Percentiles rank a stretch among this genome's conserved stretches.
Evolutionary conservation across 2,113 vertebrate species (phyloP).

Genomic region (Centropus bengalensis): DNA sequence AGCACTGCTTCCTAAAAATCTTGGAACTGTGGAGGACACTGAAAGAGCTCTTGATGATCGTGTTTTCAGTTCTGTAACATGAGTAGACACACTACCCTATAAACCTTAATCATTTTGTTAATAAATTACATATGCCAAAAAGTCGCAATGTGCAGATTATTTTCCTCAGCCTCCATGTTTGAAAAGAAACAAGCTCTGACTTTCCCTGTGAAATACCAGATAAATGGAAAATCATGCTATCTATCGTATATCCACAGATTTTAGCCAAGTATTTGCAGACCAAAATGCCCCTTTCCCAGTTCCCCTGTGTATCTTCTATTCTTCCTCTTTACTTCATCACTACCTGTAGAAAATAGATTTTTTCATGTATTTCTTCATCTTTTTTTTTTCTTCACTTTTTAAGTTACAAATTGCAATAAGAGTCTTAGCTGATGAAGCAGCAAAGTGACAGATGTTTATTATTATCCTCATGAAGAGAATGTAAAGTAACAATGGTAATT

Average conservation of each 20-base stretch:
- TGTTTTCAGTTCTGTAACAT: background rate
- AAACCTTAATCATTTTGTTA: background rate
- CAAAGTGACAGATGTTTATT: conserved; percentile 81
- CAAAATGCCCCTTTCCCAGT: background rate
- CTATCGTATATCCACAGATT: conserved; percentile 4
- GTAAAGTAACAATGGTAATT: conserved; percentile 83
- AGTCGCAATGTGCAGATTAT: background rate
- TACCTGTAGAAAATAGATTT: conserved; percentile 23
- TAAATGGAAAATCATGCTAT: background rate
- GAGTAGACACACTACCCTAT: background rate
- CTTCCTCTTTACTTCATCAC: conserved; percentile 5
- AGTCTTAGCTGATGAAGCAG: conserved; percentile 72
- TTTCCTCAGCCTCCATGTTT: background rate
- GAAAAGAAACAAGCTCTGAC: conserved; percentile 10
- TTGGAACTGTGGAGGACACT: background rate
- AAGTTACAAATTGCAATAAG: conserved; percentile 76
- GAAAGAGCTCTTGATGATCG: background rate
- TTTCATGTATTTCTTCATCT: background rate
- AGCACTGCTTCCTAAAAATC: background rate
- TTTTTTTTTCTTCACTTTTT: conserved; percentile 58
- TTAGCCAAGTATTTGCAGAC: background rate
- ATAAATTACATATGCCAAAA: background rate
- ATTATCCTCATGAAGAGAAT: conserved; percentile 84
- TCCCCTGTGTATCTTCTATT: conserved; percentile 19
- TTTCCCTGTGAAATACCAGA: conserved; percentile 7